These are phyloP conservation scores for Tringa solitaria DNA, from an alignment of 2,113 vertebrate species.

Conservation along the genomic window DNA sequence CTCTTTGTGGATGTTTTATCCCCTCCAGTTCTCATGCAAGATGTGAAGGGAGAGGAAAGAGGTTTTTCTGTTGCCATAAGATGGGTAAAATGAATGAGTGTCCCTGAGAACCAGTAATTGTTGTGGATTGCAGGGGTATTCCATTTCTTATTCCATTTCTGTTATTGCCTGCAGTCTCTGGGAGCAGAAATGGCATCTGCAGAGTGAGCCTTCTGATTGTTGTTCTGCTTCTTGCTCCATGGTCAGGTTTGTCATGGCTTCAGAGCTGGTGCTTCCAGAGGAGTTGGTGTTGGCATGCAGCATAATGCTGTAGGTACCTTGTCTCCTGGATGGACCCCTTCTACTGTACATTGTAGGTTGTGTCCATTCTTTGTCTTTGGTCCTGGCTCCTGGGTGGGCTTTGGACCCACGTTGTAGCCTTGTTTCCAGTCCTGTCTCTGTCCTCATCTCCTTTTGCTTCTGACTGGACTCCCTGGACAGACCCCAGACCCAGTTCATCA, in stretches of 20 bases:
- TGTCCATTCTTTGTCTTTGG: background rate
- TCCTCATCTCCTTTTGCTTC: background rate
- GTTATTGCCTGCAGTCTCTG: background rate
- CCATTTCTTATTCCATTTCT: background rate
- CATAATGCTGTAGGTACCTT: background rate
- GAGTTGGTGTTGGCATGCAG: rapidly evolving
- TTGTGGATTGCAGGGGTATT: background rate
- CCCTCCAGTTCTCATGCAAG: background rate
- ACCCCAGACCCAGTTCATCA: background rate
- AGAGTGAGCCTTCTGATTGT: background rate
- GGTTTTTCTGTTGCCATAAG: background rate
- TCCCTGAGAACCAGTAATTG: background rate
- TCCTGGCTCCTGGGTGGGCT: background rate
- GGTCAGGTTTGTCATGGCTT: background rate
- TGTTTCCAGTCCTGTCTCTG: background rate
- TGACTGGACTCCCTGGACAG: background rate
- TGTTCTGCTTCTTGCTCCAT: background rate
- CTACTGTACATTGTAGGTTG: rapidly evolving
- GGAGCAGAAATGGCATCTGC: background rate
- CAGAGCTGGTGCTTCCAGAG: background rate
- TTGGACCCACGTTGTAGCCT: background rate
- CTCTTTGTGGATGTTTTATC: background rate
- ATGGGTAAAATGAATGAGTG: background rate
- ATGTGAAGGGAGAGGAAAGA: background rate
- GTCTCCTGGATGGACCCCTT: background rate